phyloP scores from a whole-genome alignment of 1,140 invertebrate genomes.

The Atta colombica region DNA sequence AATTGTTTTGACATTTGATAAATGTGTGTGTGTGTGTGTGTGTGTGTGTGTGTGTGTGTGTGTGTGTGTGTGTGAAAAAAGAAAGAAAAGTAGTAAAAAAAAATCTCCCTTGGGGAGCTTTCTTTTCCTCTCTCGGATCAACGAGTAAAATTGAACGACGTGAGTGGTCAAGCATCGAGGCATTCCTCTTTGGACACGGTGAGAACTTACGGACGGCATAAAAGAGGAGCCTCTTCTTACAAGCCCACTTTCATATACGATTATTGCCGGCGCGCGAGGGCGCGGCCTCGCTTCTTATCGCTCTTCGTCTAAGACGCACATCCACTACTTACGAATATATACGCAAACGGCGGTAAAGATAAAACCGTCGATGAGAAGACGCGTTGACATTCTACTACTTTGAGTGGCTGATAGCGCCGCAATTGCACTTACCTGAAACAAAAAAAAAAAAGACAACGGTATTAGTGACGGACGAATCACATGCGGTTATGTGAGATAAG shows the following conservation, averaged over 20 bases:
- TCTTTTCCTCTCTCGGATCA: neutral
- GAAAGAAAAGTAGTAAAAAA: neutral
- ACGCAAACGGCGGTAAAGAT: constrained; percentile 56
- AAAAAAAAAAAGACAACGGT: constrained; percentile 66
- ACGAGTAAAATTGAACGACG: constrained; percentile 6
- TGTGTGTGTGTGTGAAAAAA: neutral
- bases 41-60: no score
- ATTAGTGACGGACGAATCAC: constrained; percentile 60
- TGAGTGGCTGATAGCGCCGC: constrained; percentile 53
- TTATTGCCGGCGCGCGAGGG: constrained; percentile 51
- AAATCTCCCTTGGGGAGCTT: neutral
- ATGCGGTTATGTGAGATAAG: constrained; percentile 12
- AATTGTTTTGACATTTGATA: neutral
- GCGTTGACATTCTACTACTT: constrained; percentile 61
- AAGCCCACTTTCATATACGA: constrained; percentile 62
- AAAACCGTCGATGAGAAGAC: constrained; percentile 62
- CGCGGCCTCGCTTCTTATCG: constrained; percentile 38
- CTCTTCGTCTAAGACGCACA: constrained; percentile 53
- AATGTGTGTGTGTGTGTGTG: neutral
- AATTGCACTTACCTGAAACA: constrained; percentile 81
- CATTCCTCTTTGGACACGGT: constrained; percentile 55
- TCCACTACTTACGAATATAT: constrained; percentile 70
- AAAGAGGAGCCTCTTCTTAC: constrained; percentile 64
- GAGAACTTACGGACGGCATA: constrained; percentile 64
- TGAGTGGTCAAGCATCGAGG: neutral